Evolutionary conservation across 2,888 invertebrate species (phyloP).

Genomic region (Dryobota labecula): DNA sequence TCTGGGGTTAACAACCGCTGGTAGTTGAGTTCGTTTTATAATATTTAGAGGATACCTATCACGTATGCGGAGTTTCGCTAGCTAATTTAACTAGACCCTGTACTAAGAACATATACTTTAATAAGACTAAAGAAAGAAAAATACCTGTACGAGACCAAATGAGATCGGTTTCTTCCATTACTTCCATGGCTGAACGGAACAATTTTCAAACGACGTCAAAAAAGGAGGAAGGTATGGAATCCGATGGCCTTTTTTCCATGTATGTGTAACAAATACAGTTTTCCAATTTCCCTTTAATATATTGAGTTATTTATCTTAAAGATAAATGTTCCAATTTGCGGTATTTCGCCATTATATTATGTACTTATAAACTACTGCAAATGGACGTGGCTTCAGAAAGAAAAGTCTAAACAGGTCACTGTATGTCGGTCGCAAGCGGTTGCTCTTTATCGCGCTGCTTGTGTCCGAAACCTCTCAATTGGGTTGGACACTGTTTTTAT

Average conservation of each 20-base stretch:
- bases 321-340: neutral
- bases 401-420: conserved; percentile 13
- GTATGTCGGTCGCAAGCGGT: conserved; percentile 22
- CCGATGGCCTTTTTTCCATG: neutral
- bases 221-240: neutral
- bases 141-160: too few relatives aligned
- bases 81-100: too few relatives aligned
- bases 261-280: neutral
- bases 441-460: conserved; percentile 3
- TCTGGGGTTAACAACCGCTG: too few relatives aligned
- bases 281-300: neutral
- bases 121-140: too few relatives aligned
- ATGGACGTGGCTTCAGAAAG: neutral
- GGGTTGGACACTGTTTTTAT: conserved; percentile 12
- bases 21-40: too few relatives aligned
- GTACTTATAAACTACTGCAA: neutral
- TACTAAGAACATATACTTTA: too few relatives aligned
- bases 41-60: too few relatives aligned
- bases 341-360: neutral
- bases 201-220: neutral
- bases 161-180: neutral
- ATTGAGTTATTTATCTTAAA: neutral
- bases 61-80: too few relatives aligned
- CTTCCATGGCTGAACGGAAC: neutral
- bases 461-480: conserved; percentile 10